Conservation (phyloP, 2,888 invertebrate species). For the Caenorhabditis uteleia region DNA sequence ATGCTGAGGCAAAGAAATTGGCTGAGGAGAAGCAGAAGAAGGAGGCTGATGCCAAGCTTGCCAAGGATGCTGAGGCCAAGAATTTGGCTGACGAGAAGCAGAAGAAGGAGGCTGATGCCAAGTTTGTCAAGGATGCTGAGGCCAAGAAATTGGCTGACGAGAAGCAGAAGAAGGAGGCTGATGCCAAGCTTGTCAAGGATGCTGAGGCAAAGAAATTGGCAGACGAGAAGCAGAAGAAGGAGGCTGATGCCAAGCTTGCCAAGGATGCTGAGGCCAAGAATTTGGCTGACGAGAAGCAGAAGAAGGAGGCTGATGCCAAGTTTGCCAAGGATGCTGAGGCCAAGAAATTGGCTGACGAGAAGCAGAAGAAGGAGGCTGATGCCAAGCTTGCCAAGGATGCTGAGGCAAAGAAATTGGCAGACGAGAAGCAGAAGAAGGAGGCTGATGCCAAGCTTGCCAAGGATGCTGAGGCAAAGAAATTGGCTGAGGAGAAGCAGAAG, state of each 20-base stretch:
- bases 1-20: slow-evolving; percentile 2
- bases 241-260: background rate
- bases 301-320: too few species aligned
- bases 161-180: slow-evolving; percentile 7
- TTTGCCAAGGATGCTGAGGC: too few species aligned
- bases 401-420: background rate
- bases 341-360: background rate
- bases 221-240: background rate
- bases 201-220: background rate
- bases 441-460: background rate
- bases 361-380: background rate
- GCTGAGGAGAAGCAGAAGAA: slow-evolving; percentile 3
- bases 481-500: background rate
- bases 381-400: background rate
- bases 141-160: too few species aligned
- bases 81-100: background rate
- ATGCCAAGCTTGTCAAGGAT: too few species aligned
- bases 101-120: too few species aligned
- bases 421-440: background rate
- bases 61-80: too few species aligned
- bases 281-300: background rate
- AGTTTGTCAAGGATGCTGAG: background rate
- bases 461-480: slow-evolving; percentile 1
- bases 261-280: too few species aligned
- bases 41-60: slow-evolving; percentile 3